Evolutionary conservation across 1,140 invertebrate genomes (phyloP).

Genomic region (Stratiolaelaps scimitus): DNA sequence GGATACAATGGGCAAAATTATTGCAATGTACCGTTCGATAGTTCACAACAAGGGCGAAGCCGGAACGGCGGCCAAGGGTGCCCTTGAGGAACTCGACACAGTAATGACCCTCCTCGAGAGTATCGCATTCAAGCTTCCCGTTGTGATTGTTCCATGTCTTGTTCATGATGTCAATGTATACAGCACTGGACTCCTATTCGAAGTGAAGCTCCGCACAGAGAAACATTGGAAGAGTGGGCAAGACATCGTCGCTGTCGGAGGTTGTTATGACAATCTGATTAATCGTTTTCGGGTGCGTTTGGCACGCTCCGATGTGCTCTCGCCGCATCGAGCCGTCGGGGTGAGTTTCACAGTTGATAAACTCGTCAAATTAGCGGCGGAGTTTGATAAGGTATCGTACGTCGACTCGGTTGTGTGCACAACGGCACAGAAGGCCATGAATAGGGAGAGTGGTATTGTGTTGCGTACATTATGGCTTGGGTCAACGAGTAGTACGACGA

Average conservation of each 20-base stretch:
- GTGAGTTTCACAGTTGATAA: constrained; percentile 59
- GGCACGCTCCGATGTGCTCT: constrained; percentile 41
- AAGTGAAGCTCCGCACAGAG: constrained; percentile 53
- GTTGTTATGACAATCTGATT: constrained; percentile 48
- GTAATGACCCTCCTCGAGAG: constrained; percentile 45
- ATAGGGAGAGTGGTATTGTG: constrained; percentile 52
- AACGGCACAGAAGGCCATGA: constrained; percentile 39
- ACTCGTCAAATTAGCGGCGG: constrained; percentile 47
- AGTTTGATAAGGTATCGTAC: constrained; percentile 40
- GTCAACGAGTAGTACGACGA: constrained; percentile 46
- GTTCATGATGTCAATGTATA: constrained; percentile 52
- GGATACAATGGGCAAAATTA: constrained; percentile 51
- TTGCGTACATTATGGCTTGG: constrained; percentile 49
- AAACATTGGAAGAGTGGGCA: constrained; percentile 45
- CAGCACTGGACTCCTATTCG: constrained; percentile 56
- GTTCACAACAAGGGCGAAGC: constrained; percentile 49
- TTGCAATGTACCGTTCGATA: constrained; percentile 23
- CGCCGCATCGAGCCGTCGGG: constrained; percentile 49
- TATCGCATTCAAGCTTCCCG: constrained; percentile 39
- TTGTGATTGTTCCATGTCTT: constrained; percentile 51
- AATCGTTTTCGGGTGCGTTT: constrained; percentile 37
- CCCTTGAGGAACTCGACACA: constrained; percentile 56
- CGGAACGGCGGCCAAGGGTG: constrained; percentile 52
- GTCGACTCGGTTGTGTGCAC: constrained; percentile 30
- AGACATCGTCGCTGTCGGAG: constrained; percentile 55